phyloP scores from a whole-genome alignment of 1,140 invertebrate genomes.

The Drosophila orosa region DNA sequence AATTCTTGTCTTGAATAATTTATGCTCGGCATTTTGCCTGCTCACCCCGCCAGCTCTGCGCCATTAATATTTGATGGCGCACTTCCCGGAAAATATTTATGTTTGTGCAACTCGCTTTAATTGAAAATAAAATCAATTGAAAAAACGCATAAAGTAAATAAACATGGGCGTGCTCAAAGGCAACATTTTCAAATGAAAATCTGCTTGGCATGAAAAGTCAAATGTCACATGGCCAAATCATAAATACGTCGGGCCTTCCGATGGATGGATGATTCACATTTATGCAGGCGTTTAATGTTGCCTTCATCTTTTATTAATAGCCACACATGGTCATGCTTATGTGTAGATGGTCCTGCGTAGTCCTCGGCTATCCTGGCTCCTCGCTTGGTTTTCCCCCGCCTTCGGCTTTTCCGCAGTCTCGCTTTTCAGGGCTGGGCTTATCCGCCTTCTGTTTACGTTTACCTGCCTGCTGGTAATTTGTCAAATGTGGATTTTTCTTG shows the following conservation, averaged over 20 bases:
- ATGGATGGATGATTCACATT: constrained; percentile 44
- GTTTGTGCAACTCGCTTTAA: constrained; percentile 36
- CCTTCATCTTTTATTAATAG: constrained; percentile 66
- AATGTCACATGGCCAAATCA: constrained; percentile 52
- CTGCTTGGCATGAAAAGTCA: constrained; percentile 47
- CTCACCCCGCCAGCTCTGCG: no score
- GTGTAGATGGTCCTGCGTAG: constrained; percentile 27
- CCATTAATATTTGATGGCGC: constrained; percentile 37
- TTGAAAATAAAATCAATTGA: constrained; percentile 37
- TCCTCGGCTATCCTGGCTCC: not conserved
- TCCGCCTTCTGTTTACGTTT: constrained; percentile 64
- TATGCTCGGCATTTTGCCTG: constrained; percentile 22
- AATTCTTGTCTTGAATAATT: constrained; percentile 45
- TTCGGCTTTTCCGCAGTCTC: constrained; percentile 27
- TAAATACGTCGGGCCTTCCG: constrained; percentile 5
- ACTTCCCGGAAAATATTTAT: constrained; percentile 33
- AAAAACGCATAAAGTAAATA: constrained; percentile 18
- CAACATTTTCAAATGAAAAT: constrained; percentile 40
- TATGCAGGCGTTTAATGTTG: constrained; percentile 60
- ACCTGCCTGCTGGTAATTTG: constrained; percentile 73
- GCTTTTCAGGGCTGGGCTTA: constrained; percentile 12
- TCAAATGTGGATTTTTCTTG: constrained; percentile 68
- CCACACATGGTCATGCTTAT: constrained; percentile 54
- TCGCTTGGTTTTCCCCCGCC: constrained; percentile 2
- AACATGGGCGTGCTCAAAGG: not conserved